These are phyloP conservation scores for Pseudonaja textilis DNA, from an alignment of 2,113 vertebrate genomes.

Conservation along the genomic window DNA sequence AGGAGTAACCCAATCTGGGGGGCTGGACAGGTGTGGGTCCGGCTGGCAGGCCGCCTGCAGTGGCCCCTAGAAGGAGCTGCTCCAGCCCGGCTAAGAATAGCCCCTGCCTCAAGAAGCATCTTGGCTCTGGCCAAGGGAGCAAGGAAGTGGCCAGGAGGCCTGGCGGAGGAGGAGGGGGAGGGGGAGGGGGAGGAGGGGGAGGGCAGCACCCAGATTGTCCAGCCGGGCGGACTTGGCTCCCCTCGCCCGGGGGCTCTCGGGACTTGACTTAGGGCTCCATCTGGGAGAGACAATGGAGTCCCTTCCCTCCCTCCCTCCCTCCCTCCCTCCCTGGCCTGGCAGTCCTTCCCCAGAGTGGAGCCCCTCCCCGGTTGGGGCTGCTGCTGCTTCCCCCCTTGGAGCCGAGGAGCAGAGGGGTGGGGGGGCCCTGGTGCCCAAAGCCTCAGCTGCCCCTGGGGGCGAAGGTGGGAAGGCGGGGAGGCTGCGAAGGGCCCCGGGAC, in stretches of 20 bases:
- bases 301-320: neutral
- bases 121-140: neutral
- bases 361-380: neutral
- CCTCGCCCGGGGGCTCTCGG: too few relatives aligned
- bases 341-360: neutral
- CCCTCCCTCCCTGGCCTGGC: neutral
- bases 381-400: neutral
- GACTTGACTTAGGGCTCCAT: neutral
- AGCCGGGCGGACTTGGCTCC: neutral
- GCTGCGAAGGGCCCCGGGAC: neutral
- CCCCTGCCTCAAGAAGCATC: fast-evolving
- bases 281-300: neutral
- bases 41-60: neutral
- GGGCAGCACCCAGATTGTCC: neutral
- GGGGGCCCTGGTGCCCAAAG: neutral
- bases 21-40: constrained; percentile 39
- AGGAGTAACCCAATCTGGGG: constrained; percentile 64
- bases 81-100: constrained; percentile 60
- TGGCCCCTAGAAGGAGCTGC: constrained; percentile 58
- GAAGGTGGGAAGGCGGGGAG: neutral
- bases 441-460: neutral
- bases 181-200: neutral
- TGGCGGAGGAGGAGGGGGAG: neutral
- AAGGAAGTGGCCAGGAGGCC: neutral
- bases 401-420: neutral